phyloP scores from a whole-genome alignment of 30 jellyfish, hydroid and myxozoan genomes.

The Pseudorhiza aurosa region DNA sequence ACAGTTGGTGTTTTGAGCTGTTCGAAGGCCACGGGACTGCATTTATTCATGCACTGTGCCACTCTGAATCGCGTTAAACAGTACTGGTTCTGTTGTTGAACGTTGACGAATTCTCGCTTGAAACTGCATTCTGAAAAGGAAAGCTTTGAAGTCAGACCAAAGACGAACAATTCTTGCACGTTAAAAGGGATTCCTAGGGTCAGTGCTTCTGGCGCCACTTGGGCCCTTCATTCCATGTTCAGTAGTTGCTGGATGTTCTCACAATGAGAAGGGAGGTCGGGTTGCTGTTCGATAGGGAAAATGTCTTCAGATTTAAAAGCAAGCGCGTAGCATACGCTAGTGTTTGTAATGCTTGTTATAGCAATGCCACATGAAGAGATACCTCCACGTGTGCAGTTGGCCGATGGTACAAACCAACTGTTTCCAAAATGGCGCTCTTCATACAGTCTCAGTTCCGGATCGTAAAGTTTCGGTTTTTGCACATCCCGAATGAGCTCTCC shows the following conservation, averaged over 20 bases:
- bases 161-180: too few relatives aligned
- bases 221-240: too few relatives aligned
- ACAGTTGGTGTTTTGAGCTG: slow-evolving; percentile 22
- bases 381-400: slow-evolving; percentile 42
- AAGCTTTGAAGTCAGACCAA: too few relatives aligned
- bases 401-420: slow-evolving; percentile 78
- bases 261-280: too few relatives aligned
- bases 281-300: too few relatives aligned
- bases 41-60: slow-evolving; percentile 25
- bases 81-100: slow-evolving; percentile 13
- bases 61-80: slow-evolving; percentile 35
- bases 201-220: too few relatives aligned
- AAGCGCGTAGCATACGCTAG: too few relatives aligned
- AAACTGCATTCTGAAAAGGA: slow-evolving; percentile 27
- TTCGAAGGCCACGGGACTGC: not conserved
- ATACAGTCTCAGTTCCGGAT: slow-evolving; percentile 16
- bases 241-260: too few relatives aligned
- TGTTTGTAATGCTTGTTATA: too few relatives aligned
- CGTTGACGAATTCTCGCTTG: slow-evolving; percentile 30
- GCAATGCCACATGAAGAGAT: too few relatives aligned
- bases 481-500: slow-evolving; percentile 28
- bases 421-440: slow-evolving; percentile 44
- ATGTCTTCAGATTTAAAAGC: too few relatives aligned
- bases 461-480: slow-evolving; percentile 38
- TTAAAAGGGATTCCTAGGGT: too few relatives aligned